Base-by-base conservation (phyloP, 2,888 invertebrate species). In the Apamea crenata region DNA sequence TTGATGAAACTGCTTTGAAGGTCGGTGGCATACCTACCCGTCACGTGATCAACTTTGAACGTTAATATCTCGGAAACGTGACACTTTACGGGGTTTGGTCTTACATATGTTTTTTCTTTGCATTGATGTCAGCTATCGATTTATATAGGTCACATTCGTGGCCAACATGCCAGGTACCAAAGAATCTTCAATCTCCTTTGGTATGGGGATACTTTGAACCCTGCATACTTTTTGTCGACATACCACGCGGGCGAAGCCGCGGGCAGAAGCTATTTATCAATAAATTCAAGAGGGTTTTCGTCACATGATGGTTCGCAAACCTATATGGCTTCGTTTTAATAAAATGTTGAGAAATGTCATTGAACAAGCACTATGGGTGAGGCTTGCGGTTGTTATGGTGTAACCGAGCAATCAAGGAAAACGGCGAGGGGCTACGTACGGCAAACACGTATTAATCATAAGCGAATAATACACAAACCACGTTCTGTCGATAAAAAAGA, bases 401-500 rank as follows among this genome's bases (percentile, higher is more conserved):
- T 68, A 73, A 32, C 32, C n/a, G 21, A 66, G 36, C 36, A 18
- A 68, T 63, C 29, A 68, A 80, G 74, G 85, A 69, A 65, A 44
- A 72, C 16, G n/a, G 25, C 1, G 53, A 40, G 18, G 25, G 6
- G 10, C n/a, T 53, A 32, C 25, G 56, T 59, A 59, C 4, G 12
- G n/a, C 12, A 70, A 32, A 84, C 80, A 79, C 59, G 47, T 67
- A 50, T 61, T 61, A 7, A 32, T 44, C 56, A 44, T 53, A 40
- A 50, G 50, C n/a, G 53, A 53, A 16, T 25, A 25, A 16, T 2
- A 63, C 53, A 50, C 61, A 74, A 73, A 80, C 71, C 59, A 75
- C 29, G 72, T 88, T 68, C 14, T 29, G 59, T 56, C 53, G 16
- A 29, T 74, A 63, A 56, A 71, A 86, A 63, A 77, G 79, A 81